Evolutionary conservation across 2,113 vertebrate species (phyloP).

Genomic region (Petroica traversi): DNA sequence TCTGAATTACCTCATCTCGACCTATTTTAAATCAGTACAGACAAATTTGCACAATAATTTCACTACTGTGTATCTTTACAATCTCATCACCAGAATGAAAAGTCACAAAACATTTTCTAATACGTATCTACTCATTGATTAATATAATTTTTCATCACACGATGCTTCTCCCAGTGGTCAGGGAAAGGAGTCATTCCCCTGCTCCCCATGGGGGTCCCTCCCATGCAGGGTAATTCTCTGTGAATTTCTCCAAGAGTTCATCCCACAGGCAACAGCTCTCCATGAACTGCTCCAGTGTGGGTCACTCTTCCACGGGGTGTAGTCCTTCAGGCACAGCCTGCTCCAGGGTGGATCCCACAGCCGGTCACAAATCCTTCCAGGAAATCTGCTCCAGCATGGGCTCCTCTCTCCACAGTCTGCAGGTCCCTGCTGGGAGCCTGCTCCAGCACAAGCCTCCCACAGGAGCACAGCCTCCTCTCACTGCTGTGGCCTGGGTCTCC

Average conservation of each 20-base stretch:
- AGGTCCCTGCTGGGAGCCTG: not conserved
- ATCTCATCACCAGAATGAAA: not conserved
- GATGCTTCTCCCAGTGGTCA: not conserved
- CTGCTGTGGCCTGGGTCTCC: not conserved
- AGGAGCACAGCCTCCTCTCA: too few species aligned
- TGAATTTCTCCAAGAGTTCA: not conserved
- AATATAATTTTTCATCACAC: not conserved
- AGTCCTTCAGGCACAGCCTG: too few species aligned
- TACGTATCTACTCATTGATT: not conserved
- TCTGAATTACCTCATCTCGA: conserved; percentile 58
- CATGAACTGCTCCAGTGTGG: not conserved
- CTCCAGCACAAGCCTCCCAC: too few species aligned
- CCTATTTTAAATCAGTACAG: conserved; percentile 54
- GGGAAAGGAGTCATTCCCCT: not conserved
- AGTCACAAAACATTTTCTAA: not conserved
- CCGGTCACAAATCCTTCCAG: not conserved
- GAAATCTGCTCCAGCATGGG: not conserved
- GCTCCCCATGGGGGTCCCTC: not conserved
- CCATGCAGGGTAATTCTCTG: too few species aligned
- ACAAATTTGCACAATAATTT: not conserved
- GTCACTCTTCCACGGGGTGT: not conserved
- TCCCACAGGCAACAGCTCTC: not conserved
- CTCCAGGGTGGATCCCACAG: not conserved
- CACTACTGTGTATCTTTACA: not conserved
- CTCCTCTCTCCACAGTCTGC: not conserved